Percentiles rank a stretch among this genome's conserved stretches.
Conservation (phyloP, 2,888 invertebrate genomes). For the Drosophila histrio region DNA sequence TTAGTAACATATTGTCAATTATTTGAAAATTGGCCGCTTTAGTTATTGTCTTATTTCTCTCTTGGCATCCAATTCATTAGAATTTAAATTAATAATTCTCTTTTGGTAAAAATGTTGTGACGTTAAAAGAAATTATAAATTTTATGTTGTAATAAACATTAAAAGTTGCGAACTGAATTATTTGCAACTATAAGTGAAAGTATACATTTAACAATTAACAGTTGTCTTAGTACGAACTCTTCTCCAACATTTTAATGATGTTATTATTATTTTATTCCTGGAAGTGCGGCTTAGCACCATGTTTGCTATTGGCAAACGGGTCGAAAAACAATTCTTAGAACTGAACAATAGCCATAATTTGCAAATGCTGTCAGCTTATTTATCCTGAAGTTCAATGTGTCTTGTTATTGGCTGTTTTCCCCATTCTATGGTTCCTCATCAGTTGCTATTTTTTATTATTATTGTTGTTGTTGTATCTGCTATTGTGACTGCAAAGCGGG, state of each 20-base stretch:
- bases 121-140: no score
- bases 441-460: background rate
- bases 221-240: background rate
- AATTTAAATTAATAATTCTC: no score
- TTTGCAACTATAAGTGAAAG: background rate
- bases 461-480: conserved; percentile 2
- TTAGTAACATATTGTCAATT: no score
- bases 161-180: background rate
- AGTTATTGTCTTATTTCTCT: no score
- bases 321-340: background rate
- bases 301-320: background rate
- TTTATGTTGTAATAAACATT: no score
- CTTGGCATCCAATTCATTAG: no score
- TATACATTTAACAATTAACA: background rate
- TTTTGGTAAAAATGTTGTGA: no score
- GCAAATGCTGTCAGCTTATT: conserved; percentile 10
- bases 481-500: conserved; percentile 17
- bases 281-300: background rate
- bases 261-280: background rate
- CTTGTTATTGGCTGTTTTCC: conserved; percentile 10
- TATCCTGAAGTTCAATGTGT: conserved; percentile 3
- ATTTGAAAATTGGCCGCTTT: no score
- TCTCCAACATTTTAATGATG: background rate
- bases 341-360: conserved; percentile 4
- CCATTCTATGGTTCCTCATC: background rate